These are phyloP conservation scores for Idris sp. DNA, from an alignment of 1,140 invertebrate genomes.

Conservation along the genomic window DNA sequence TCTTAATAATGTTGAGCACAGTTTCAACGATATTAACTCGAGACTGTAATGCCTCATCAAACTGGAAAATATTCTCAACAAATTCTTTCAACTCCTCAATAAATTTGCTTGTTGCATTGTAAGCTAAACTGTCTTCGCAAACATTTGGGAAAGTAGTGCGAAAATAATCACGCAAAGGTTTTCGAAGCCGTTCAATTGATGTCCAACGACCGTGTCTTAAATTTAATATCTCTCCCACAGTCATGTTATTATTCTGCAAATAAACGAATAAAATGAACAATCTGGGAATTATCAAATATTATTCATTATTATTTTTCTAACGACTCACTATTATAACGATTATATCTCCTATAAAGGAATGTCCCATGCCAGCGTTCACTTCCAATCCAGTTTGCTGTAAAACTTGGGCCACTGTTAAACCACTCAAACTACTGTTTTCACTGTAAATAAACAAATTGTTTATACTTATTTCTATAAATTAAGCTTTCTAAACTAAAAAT, in stretches of 20 bases:
- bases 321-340: conserved; percentile 62
- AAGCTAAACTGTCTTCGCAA: conserved; percentile 42
- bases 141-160: conserved; percentile 61
- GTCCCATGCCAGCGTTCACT: neutral
- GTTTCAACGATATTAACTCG: conserved; percentile 66
- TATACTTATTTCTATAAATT: no score
- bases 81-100: conserved; percentile 57
- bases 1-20: conserved; percentile 39
- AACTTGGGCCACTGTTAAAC: conserved; percentile 9
- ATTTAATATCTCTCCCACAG: conserved; percentile 55
- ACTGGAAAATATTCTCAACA: conserved; percentile 53
- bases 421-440: neutral
- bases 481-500: no score
- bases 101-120: conserved; percentile 60
- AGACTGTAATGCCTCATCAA: conserved; percentile 21
- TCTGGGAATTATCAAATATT: no score
- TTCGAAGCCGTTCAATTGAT: conserved; percentile 59
- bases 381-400: conserved; percentile 3
- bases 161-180: conserved; percentile 64
- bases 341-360: conserved; percentile 62
- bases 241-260: conserved; percentile 62
- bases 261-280: no score
- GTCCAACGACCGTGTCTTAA: conserved; percentile 56
- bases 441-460: no score
- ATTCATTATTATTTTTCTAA: no score